Conservation (phyloP, 1,140 invertebrate genomes). For the Drosophila seguyi region DNA sequence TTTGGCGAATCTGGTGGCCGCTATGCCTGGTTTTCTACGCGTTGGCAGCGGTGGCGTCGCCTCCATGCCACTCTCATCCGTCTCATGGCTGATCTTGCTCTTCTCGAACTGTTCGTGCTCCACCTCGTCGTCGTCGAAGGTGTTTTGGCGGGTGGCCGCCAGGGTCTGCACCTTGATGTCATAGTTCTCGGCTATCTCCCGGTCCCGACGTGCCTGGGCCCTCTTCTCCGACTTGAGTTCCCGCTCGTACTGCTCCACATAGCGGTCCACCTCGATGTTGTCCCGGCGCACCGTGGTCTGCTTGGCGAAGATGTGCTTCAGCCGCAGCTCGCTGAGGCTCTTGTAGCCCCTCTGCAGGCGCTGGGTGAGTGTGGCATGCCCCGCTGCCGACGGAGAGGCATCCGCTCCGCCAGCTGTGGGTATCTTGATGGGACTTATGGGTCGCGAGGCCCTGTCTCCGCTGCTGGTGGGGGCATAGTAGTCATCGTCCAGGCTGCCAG, state of each 20-base stretch:
- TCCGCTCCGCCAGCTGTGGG: slow-evolving; percentile 5
- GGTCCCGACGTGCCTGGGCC: slow-evolving; percentile 55
- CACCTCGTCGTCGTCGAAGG: slow-evolving; percentile 29
- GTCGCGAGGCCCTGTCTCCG: slow-evolving; percentile 41
- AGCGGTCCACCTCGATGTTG: slow-evolving; percentile 70
- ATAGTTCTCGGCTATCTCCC: slow-evolving; percentile 77
- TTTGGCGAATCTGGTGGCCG: slow-evolving; percentile 67
- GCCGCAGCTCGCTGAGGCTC: slow-evolving; percentile 70
- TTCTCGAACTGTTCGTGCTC: slow-evolving; percentile 15
- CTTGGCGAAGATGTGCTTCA: slow-evolving; percentile 78
- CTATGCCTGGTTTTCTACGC: slow-evolving; percentile 63
- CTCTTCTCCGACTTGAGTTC: slow-evolving; percentile 57
- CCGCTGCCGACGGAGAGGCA: neutral
- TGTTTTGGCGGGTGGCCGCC: slow-evolving; percentile 54
- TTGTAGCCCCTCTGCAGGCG: slow-evolving; percentile 73
- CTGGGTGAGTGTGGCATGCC: slow-evolving; percentile 41
- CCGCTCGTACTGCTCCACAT: slow-evolving; percentile 73
- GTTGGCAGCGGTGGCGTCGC: slow-evolving; percentile 25
- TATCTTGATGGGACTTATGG: slow-evolving; percentile 61
- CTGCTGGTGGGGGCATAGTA: slow-evolving; percentile 66
- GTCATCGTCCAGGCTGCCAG: slow-evolving; percentile 76
- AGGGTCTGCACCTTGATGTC: slow-evolving; percentile 68
- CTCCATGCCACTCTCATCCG: slow-evolving; percentile 75
- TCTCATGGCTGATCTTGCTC: slow-evolving; percentile 45
- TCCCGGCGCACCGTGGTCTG: slow-evolving; percentile 65